Base-by-base conservation (phyloP, 2,113 vertebrate species). In the Globicephala melas region DNA sequence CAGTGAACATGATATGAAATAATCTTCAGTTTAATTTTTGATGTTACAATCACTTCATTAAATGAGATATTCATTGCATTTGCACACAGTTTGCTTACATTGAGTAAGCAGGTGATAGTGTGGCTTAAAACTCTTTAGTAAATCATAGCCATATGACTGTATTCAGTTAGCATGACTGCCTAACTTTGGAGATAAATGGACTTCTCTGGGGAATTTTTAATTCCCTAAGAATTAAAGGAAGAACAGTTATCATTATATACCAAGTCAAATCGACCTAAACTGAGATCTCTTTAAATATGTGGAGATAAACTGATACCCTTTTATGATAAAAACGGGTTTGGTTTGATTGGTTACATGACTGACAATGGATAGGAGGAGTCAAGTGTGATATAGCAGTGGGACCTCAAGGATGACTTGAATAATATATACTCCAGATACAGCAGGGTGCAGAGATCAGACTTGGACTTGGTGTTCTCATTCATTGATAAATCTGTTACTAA, bases 51-150 rank as follows among this genome's bases (percentile, higher is more conserved):
- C 28, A 88, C 17, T 70, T 50, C 50, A 38, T 95, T 96, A 80
- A 92, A 90, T 83, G 2, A 89, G 92, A 87, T 80, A 93, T 23
- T 92, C 7, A 58, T 89, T 93, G n/a, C 15, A 47, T 81, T 96
- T 92, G 26, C 33, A 96, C 3, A 58, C 17, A 89, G 70, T 74
- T 91, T 94, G 53, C 44, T 94, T 53, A 79, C 1, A 73, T 62
- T 38, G 28, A 55, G 36, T 89, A 83, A 83, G 20, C 50, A 89
- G 5, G 20, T 9, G 1, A 87, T 26, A 94, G 17, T 68, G 8
- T 68, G 12, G 21, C 41, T 89, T 83, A 90, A 97, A 79, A 21
- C 5, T 74, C 23, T 58, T 93, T 67, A 81, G 62, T 92, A 96
- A 77, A 63, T 67, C 33, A 92, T 84, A 94, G 25, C 8, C 31